phyloP scores from a whole-genome alignment of 2,797 vertebrate genomes.

The Syngnathus rostellatus region DNA sequence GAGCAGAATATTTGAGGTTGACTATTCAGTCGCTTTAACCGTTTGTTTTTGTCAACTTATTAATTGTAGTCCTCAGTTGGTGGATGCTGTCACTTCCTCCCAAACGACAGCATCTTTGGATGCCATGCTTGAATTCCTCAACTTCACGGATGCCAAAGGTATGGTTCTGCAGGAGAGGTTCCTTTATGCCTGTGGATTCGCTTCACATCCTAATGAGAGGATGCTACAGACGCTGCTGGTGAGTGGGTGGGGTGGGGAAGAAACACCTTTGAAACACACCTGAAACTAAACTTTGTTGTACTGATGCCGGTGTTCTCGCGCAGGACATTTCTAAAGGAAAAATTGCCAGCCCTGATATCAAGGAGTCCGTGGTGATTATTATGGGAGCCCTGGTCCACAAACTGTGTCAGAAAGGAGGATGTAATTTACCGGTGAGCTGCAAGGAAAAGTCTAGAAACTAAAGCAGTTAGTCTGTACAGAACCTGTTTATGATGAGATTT shows the following conservation, averaged over 20 bases:
- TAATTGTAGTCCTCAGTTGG: conserved; percentile 81
- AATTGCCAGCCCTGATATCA: conserved; percentile 82
- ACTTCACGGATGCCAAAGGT: conserved; percentile 81
- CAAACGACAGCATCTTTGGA: conserved; percentile 85
- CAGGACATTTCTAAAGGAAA: conserved; percentile 81
- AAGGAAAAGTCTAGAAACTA: not conserved
- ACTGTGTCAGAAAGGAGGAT: conserved; percentile 80
- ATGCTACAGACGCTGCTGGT: conserved; percentile 84
- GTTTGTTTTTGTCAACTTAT: conserved; percentile 2
- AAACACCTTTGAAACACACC: too few relatives aligned
- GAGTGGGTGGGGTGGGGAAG: conserved; percentile 55
- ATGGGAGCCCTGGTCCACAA: conserved; percentile 86
- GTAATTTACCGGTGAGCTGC: conserved; percentile 79
- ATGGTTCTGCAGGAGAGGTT: conserved; percentile 86
- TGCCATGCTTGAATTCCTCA: conserved; percentile 83
- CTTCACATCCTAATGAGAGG: conserved; percentile 83
- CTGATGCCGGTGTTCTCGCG: not conserved
- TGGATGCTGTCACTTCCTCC: conserved; percentile 87
- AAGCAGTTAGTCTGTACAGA: not conserved
- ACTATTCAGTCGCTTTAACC: not conserved
- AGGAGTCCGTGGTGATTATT: conserved; percentile 86
- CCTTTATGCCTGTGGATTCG: conserved; percentile 91
- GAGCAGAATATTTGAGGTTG: not conserved
- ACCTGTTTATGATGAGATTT: not conserved
- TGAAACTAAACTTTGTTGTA: not conserved